Conservation (phyloP, 2,113 vertebrate genomes). For the Nycticebus coucang region DNA sequence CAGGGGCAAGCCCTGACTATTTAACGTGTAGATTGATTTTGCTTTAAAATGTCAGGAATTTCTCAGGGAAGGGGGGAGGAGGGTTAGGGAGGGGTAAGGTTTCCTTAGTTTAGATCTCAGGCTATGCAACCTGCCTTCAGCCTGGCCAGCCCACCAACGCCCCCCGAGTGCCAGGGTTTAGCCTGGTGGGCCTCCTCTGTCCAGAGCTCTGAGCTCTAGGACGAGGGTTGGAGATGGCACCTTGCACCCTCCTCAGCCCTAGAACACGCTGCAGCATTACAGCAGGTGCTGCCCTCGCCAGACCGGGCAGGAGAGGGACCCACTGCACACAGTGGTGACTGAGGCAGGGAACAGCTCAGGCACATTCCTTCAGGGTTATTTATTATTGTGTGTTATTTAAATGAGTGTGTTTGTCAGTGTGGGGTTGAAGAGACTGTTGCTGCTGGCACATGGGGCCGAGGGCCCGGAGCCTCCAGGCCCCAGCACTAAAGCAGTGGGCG, state of each 20-base stretch:
- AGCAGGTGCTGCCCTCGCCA: neutral
- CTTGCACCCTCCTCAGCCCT: neutral
- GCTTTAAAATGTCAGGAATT: neutral
- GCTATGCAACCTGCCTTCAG: neutral
- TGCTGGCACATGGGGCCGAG: neutral
- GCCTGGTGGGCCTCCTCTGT: neutral
- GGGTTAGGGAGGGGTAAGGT: neutral
- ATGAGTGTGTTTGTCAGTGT: conserved; percentile 79
- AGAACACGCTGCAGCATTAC: neutral
- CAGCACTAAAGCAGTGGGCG: neutral
- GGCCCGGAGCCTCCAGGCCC: neutral
- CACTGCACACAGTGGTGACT: neutral
- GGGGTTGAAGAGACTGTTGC: neutral
- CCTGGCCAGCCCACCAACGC: neutral
- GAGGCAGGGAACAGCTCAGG: neutral
- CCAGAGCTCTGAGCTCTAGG: neutral
- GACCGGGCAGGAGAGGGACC: neutral
- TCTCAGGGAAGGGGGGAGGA: neutral
- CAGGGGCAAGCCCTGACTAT: neutral
- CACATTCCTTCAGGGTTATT: conserved; percentile 72
- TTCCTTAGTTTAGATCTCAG: conserved; percentile 29
- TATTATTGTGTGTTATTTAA: conserved; percentile 87
- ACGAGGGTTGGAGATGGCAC: neutral
- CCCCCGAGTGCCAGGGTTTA: neutral
- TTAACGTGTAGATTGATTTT: neutral